Conservation (phyloP, 2,888 invertebrate genomes). For the Girardia tigrina region DNA sequence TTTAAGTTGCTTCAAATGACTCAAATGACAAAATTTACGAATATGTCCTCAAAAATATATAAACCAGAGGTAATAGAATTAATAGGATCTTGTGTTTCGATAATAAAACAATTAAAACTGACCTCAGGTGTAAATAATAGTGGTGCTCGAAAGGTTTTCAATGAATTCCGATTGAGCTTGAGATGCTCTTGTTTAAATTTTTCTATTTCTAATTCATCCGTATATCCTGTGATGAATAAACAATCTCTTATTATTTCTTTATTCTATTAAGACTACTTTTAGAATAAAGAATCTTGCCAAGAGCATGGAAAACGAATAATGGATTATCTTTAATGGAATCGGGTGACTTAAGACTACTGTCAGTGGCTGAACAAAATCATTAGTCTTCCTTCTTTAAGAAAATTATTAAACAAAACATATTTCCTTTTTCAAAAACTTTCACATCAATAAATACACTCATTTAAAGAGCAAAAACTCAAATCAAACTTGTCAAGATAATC, state of each 20-base stretch:
- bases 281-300: background rate
- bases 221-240: too few species aligned
- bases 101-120: background rate
- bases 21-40: too few species aligned
- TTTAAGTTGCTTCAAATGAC: too few species aligned
- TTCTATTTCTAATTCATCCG: background rate
- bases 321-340: constrained; percentile 1
- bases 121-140: background rate
- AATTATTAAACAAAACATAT: too few species aligned
- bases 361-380: background rate
- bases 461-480: too few species aligned
- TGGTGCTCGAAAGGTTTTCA: background rate
- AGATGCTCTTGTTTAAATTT: background rate
- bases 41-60: too few species aligned
- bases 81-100: too few species aligned
- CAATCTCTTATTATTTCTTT: too few species aligned
- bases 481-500: background rate
- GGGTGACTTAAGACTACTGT: background rate
- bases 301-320: background rate
- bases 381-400: background rate
- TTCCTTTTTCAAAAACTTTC: too few species aligned
- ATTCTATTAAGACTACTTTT: background rate
- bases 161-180: background rate
- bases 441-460: too few species aligned
- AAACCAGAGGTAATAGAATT: too few species aligned